Evolutionary conservation across 2,113 vertebrate species (phyloP), one percentile per base, ranked within the genome.

Genomic region (Aleadryas rufinucha): DNA sequence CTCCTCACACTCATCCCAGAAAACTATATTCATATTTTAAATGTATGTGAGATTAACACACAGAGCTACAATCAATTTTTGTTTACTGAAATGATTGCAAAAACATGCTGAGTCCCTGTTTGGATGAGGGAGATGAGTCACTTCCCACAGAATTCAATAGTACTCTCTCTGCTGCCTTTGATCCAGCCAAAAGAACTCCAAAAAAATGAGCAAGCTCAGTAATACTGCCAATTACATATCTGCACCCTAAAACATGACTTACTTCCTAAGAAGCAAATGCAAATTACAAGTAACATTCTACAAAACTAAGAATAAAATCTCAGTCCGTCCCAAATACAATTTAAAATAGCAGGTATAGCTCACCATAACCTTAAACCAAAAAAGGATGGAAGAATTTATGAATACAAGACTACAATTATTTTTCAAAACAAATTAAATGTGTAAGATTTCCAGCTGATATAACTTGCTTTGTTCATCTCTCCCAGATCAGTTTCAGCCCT

Each of bases 1-100:
- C 45, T 93, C 27, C 84, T 39, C 76, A 52, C 21, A 30, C 3
- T 19, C 1, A 0, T 17, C 20, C 44, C 60, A 16, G 0, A 72
- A 41, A 93, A 19, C 33, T 35, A 72, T 11, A n/a, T 15, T 59
- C 10, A 3, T n/a, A 37, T 49, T 89, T 87, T 63, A 71, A 71
- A 79, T 0, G 0, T 45, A 44, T 20, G 19, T 0, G 3, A 54
- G 45, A 89, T 33, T 45, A 83, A 71, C 7, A 35, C 4, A 2
- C 1, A 68, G 12, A 77, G 7, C n/a, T 69, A 77, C 22, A 53
- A 57, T 31, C 77, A 78, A 11, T 33, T 49, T 65, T 27, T 81
- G 13, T 72, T 80, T 78, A 69, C 41, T 87, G 68, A 70, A 81
- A 57, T 11, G 20, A 83, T 6, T 89, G n/a, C 20, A 84, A 70